Conservation (phyloP, 2,797 vertebrate species). For the Mastacembelus armatus region DNA sequence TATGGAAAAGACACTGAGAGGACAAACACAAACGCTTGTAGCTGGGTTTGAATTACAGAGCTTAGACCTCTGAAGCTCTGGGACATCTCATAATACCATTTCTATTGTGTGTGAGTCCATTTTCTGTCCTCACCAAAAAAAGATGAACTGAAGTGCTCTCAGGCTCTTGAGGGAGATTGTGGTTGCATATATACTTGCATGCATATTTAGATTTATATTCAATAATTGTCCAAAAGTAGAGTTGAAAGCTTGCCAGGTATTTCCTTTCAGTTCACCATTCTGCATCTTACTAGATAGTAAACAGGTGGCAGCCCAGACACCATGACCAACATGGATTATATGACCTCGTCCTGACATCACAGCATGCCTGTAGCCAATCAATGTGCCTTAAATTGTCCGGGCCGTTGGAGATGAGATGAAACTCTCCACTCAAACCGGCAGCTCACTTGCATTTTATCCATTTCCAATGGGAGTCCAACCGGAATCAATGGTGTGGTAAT, state of each 20-base stretch:
- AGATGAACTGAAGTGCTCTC: constrained; percentile 12
- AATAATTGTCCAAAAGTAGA: constrained; percentile 5
- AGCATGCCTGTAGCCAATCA: constrained; percentile 44
- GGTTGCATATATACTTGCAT: neutral
- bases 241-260: constrained; percentile 13
- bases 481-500: constrained; percentile 72
- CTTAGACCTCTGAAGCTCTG: constrained; percentile 16
- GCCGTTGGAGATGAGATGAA: constrained; percentile 33
- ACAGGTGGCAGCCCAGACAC: constrained; percentile 55
- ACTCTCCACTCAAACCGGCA: constrained; percentile 37
- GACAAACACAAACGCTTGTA: constrained; percentile 35
- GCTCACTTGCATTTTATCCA: constrained; percentile 59
- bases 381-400: constrained; percentile 44
- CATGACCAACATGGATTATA: constrained; percentile 64
- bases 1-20: constrained; percentile 41
- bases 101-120: neutral
- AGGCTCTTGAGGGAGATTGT: neutral
- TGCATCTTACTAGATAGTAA: constrained; percentile 43
- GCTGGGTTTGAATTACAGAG: constrained; percentile 25
- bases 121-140: constrained; percentile 5
- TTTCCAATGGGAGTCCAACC: constrained; percentile 61
- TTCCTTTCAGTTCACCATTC: constrained; percentile 32
- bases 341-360: constrained; percentile 68
- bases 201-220: constrained; percentile 14
- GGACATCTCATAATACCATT: constrained; percentile 13